These are phyloP conservation scores for Tenthredo notha DNA, from an alignment of 2,888 invertebrate genomes.

Conservation along the genomic window DNA sequence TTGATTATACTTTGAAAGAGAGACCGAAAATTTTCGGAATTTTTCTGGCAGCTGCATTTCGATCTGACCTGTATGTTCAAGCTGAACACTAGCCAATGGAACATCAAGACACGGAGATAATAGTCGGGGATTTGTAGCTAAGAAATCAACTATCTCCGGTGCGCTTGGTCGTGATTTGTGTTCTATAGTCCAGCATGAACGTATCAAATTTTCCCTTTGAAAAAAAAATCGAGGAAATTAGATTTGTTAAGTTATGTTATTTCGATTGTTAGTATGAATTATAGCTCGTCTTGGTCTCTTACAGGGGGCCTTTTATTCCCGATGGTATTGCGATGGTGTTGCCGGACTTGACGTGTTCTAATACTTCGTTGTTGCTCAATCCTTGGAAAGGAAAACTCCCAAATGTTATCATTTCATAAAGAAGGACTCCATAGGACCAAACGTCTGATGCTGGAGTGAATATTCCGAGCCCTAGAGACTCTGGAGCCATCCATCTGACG, in stretches of 20 bases:
- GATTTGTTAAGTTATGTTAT: not conserved
- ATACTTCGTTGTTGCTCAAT: slow-evolving; percentile 90
- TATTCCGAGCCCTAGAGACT: slow-evolving; percentile 89
- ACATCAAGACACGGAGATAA: slow-evolving; percentile 89
- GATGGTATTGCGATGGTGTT: slow-evolving; percentile 87
- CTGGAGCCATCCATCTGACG: slow-evolving; percentile 96
- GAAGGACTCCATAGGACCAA: slow-evolving; percentile 93
- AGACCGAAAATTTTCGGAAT: slow-evolving; percentile 77
- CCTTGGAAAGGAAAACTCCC: slow-evolving; percentile 95
- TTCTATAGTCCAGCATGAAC: slow-evolving; percentile 89
- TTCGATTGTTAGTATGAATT: not conserved
- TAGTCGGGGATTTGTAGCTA: slow-evolving; percentile 88
- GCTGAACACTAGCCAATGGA: slow-evolving; percentile 86
- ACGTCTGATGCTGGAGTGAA: slow-evolving; percentile 94
- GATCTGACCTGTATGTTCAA: slow-evolving; percentile 84
- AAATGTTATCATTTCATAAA: slow-evolving; percentile 94
- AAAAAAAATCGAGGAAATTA: slow-evolving; percentile 44
- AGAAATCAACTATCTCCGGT: slow-evolving; percentile 89
- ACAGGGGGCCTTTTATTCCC: slow-evolving; percentile 90
- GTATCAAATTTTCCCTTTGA: slow-evolving; percentile 86
- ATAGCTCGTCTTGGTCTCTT: slow-evolving; percentile 78
- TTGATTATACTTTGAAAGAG: slow-evolving; percentile 58
- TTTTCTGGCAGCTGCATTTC: slow-evolving; percentile 79
- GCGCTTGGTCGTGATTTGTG: slow-evolving; percentile 87
- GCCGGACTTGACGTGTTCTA: slow-evolving; percentile 89